Percentiles rank a stretch among this genome's conserved stretches.
These are phyloP conservation scores for Cercocebus atys DNA, from an alignment of 2,113 vertebrate genomes.

Conservation along the genomic window DNA sequence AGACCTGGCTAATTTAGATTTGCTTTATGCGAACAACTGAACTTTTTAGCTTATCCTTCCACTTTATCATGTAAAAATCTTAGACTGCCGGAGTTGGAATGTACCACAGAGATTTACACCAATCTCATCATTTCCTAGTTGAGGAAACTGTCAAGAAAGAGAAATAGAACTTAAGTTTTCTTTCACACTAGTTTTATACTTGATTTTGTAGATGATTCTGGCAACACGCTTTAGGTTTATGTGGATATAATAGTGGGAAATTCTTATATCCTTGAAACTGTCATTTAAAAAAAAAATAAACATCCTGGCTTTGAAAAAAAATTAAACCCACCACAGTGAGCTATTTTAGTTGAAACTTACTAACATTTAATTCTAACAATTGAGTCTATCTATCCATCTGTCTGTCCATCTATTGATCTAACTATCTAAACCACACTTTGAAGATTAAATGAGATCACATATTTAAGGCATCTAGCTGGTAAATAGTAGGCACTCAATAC, in stretches of 20 bases:
- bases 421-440: neutral
- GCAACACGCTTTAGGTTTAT: neutral
- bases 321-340: neutral
- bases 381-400: neutral
- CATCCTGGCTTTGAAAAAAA: constrained; percentile 51
- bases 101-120: neutral
- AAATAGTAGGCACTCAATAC: neutral
- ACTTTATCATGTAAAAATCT: neutral
- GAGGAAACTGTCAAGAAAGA: neutral
- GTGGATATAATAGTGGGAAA: neutral
- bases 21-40: constrained; percentile 26
- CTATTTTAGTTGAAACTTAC: neutral
- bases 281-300: neutral
- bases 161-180: constrained; percentile 6
- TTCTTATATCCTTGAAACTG: neutral
- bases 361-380: constrained; percentile 10
- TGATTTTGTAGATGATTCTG: constrained; percentile 26
- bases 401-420: neutral
- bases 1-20: constrained; percentile 13
- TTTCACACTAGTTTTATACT: constrained; percentile 9
- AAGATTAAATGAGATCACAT: neutral
- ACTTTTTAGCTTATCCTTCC: neutral
- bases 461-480: neutral
- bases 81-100: neutral
- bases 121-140: neutral